These are phyloP conservation scores for Verasper variegatus DNA, from an alignment of 2,113 vertebrate genomes.

Conservation along the genomic window DNA sequence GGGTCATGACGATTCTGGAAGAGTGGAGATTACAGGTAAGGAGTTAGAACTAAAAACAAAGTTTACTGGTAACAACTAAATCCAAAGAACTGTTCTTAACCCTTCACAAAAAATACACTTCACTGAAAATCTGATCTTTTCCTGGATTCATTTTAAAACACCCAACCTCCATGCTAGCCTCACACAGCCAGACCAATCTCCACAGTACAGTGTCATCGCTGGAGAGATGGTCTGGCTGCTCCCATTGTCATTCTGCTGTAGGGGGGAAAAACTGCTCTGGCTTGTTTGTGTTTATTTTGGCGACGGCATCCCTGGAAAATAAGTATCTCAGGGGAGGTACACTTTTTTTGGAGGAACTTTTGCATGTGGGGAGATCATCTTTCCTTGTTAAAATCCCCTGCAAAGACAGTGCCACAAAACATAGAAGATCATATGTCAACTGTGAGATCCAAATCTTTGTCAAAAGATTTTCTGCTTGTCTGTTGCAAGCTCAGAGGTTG, in stretches of 20 bases:
- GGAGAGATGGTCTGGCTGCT: not conserved
- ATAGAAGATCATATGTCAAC: not conserved
- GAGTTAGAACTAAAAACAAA: not conserved
- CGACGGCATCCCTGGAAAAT: not conserved
- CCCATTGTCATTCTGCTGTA: not conserved
- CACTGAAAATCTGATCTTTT: not conserved
- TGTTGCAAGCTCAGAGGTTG: not conserved
- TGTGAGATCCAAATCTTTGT: not conserved
- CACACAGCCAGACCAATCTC: not conserved
- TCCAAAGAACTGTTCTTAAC: too few relatives aligned
- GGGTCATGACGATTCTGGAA: slow-evolving; percentile 71
- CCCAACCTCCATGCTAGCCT: not conserved
- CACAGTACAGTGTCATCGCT: not conserved
- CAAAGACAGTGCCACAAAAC: too few relatives aligned
- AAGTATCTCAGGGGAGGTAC: too few relatives aligned
- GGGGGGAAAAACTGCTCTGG: not conserved
- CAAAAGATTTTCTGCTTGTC: not conserved
- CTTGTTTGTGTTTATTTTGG: not conserved
- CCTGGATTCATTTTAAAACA: not conserved
- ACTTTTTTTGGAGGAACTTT: not conserved
- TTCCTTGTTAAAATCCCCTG: too few relatives aligned
- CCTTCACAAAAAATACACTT: too few relatives aligned
- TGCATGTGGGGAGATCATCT: not conserved
- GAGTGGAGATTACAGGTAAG: slow-evolving; percentile 1
- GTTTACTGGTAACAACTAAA: not conserved